Evolutionary conservation across 2,113 vertebrate species (phyloP).

Genomic region (Pelusios castaneus): DNA sequence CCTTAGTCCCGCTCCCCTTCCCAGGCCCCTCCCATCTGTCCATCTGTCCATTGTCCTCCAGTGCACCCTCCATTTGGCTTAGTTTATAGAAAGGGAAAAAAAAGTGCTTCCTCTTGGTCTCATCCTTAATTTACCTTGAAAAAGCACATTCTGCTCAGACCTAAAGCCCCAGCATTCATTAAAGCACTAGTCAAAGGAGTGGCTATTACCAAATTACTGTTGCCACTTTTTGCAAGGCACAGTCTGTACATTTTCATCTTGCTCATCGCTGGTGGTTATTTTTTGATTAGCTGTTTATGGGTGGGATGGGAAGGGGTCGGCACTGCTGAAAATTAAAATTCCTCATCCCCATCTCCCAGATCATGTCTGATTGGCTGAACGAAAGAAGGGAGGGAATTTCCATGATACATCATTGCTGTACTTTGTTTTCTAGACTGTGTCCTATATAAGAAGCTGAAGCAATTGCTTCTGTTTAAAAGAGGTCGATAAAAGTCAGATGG

Average conservation of each 20-base stretch:
- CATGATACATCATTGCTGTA: not conserved
- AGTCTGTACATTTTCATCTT: not conserved
- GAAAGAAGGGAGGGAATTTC: not conserved
- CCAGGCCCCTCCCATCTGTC: accelerated
- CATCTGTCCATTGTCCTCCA: not conserved
- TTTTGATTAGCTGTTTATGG: not conserved
- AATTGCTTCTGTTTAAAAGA: constrained; percentile 31
- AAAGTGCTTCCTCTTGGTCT: constrained; percentile 35
- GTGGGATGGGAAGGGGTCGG: not conserved
- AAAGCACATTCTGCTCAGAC: not conserved
- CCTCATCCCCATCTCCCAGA: not conserved
- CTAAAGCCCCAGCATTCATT: not conserved
- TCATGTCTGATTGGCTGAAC: not conserved
- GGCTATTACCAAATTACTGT: not conserved
- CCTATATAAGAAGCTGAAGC: not conserved
- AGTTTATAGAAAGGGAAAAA: not conserved
- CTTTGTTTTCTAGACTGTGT: not conserved
- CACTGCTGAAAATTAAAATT: constrained; percentile 11
- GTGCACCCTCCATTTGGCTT: not conserved
- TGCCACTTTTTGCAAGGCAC: constrained; percentile 22
- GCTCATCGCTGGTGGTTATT: not conserved
- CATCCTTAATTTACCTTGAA: constrained; percentile 54
- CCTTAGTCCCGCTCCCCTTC: not conserved
- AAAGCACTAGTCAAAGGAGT: not conserved
- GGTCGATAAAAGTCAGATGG: not conserved